These are phyloP conservation scores for Emydoidea blandingii DNA, from an alignment of 2,797 vertebrate species.

Conservation along the genomic window DNA sequence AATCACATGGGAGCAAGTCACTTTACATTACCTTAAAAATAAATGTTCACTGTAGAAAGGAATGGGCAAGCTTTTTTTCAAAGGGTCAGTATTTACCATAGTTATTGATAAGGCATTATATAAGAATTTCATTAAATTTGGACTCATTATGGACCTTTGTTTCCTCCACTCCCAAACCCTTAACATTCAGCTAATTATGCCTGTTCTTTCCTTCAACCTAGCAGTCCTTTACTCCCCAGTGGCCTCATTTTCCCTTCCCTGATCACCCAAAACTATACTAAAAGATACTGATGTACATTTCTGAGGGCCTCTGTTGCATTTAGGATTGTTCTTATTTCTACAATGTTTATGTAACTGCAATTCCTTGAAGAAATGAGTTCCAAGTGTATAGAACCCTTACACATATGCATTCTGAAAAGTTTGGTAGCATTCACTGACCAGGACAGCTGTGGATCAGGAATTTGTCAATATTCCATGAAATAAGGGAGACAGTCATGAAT, in stretches of 20 bases:
- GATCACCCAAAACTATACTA: background rate
- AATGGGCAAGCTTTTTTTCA: background rate
- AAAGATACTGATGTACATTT: background rate
- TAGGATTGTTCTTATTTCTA: background rate
- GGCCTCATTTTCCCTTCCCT: background rate
- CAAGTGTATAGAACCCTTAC: conserved; percentile 5
- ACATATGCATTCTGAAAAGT: background rate
- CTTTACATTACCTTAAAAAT: background rate
- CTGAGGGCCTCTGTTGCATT: background rate
- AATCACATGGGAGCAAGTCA: conserved; percentile 55
- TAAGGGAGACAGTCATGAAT: background rate
- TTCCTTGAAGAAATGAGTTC: background rate
- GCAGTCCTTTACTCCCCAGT: conserved; percentile 4
- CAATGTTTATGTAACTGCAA: background rate
- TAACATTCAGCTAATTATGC: background rate
- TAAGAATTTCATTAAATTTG: background rate
- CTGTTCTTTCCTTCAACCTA: background rate
- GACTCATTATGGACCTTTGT: background rate
- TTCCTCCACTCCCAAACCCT: background rate
- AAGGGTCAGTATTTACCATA: background rate
- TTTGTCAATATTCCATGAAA: background rate
- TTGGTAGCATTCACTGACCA: background rate
- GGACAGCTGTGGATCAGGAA: background rate
- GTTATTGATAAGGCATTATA: background rate
- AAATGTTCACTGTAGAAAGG: background rate